Evolutionary conservation across 1,140 invertebrate genomes (phyloP), one percentile per base, ranked within the genome.

Genomic region (Tachypleus tridentatus): DNA sequence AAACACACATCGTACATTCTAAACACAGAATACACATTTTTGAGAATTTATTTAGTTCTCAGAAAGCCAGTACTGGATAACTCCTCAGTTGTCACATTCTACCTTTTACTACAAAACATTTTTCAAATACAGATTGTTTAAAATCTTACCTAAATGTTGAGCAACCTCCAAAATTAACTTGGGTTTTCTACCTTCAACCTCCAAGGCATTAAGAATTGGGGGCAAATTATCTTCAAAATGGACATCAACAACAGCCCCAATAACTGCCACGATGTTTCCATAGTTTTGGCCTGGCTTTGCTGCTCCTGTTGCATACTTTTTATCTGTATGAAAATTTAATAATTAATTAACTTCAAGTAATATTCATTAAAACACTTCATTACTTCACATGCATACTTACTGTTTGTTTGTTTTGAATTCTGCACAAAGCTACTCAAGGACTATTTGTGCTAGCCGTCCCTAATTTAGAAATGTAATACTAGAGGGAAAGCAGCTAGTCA

Each of bases 201-300:
- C 94, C 70, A 99, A 81, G 54, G 95, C 93, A 84, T 99, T 99
- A 54, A 99, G 84, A 79, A 99, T 99, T 63, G 95, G 90, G 62
- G 97, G 97, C 63, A 99, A 83, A 65, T 85, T 83, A 72, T 97
- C 93, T 69, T 98, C 95, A 74, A 98, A 99, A 77, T 99, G 96
- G 10, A 99, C 97, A 76, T 99, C 97, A 10, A 99, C 97, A 69
- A 99, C 97, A 75, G 97, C 97, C 86, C 97, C 97, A 79, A 99
- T 99, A 67, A 99, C 95, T 60, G 96, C 94, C 8, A 98, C 92
- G 67, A 93, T 83, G 74, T 83, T 85, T 62, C 88, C 88, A 72
- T 83, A 77, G 60, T 77, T 74, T 47, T 74, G n/a, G n/a, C n/a
- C 76, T 62, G 77, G 79, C n/a, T 78, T 77, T 48, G 74, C 77